phyloP scores from a whole-genome alignment of 2,888 invertebrate genomes.

The Lasioglossum malachurum region DNA sequence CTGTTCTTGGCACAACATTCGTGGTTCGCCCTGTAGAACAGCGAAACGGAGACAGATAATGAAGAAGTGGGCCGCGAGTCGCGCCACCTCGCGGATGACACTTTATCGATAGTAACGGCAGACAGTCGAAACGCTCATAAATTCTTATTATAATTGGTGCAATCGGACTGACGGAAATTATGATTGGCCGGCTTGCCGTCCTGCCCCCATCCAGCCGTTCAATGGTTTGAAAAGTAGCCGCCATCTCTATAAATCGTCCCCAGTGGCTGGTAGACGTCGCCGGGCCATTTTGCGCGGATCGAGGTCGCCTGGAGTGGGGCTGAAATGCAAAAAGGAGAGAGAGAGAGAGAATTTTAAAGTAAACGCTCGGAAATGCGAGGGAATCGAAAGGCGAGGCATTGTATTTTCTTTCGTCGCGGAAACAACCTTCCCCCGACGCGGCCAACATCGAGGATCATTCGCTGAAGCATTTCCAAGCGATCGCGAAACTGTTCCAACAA shows the following conservation, averaged over 20 bases:
- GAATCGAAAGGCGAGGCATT: constrained; percentile 2
- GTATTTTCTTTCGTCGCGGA: constrained; percentile 15
- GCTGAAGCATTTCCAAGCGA: background rate
- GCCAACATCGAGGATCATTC: background rate
- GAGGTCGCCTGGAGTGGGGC: constrained; percentile 21
- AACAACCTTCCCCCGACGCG: background rate
- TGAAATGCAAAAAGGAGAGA: constrained; percentile 28
- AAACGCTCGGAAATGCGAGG: background rate
- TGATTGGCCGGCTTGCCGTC: constrained; percentile 61
- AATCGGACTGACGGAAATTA: constrained; percentile 72
- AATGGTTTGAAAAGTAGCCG: constrained; percentile 71
- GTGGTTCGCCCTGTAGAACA: background rate
- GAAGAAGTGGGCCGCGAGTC: constrained; percentile 32
- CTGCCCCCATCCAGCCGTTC: constrained; percentile 6
- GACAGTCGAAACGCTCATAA: constrained; percentile 71
- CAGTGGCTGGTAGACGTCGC: constrained; percentile 19
- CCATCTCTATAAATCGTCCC: constrained; percentile 70
- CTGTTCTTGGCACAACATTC: no score
- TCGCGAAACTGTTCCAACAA: background rate
- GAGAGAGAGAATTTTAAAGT: background rate
- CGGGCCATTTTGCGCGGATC: constrained; percentile 20
- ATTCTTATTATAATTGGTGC: constrained; percentile 80
- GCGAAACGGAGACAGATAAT: constrained; percentile 30
- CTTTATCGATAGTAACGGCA: constrained; percentile 71
- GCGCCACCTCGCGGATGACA: constrained; percentile 58